Evolutionary conservation across 1,140 invertebrate genomes (phyloP), one percentile per base, ranked within the genome.

Genomic region (Eumaeus atala): DNA sequence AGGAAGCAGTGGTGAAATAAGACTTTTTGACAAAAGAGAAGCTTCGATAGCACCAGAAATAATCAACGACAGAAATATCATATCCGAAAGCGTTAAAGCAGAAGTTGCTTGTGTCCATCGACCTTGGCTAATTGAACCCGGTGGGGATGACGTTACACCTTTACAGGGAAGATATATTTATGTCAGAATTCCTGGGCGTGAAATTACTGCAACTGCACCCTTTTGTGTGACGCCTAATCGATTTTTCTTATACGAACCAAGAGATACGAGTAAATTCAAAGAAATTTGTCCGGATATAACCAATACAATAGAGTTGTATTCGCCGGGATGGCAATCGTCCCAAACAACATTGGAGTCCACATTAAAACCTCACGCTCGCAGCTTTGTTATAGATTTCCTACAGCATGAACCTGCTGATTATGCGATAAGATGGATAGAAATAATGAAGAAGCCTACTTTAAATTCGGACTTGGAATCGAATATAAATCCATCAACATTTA

Each of bases 81-180:
- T 88, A 62, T 86, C 86, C 9, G 86, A 89, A 67, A 88, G 85
- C 62, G 84, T 87, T 3, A 73, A 80, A 65, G 78, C 87, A 8
- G 85, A 87, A 71, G 85, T 87, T 33, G 89, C 87, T 12, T 94
- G 93, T 70, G 88, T 91, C n/a, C 91, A 92, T 66, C 91, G 93
- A 69, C 93, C 93, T 0, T 95, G 93, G 93, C 75, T 94, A 0
- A 93, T 95, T 53, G 93, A 94, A 70, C 93, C 93, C 1, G 91
- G 92, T 44, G 84, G 84, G 9, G 84, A 87, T 59, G 82, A 79
- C 21, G 70, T 72, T 0, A 70, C 65, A 61, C 91, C 93, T 60
- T 76, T 90, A 7, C 87, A 90, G 55, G 91, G 91, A 40, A 91
- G 93, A 76, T 94, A 92, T 67, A 78, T 94, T 9, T 94, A 93